Evolutionary conservation across 2,113 vertebrate species (phyloP).

Genomic region (Tragelaphus strepsiceros): DNA sequence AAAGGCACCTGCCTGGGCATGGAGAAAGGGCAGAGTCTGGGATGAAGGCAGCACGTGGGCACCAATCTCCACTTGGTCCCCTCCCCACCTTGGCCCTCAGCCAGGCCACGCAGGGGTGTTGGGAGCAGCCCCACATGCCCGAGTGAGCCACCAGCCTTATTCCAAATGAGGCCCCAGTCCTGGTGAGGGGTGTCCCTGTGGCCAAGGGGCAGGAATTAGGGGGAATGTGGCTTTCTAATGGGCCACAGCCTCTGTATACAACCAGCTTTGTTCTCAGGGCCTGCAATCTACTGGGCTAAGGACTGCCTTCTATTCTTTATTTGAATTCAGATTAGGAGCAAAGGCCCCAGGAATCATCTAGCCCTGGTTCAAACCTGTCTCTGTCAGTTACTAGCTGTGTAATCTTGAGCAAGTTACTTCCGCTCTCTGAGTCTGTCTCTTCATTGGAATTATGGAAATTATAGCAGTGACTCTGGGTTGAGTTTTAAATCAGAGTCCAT

Average conservation of each 20-base stretch:
- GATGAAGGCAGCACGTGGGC: rapidly evolving
- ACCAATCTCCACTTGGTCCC: neutral
- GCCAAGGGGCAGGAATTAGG: neutral
- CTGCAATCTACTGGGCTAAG: neutral
- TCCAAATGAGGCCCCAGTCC: neutral
- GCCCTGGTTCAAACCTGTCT: neutral
- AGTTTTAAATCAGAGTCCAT: neutral
- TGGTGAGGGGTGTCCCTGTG: neutral
- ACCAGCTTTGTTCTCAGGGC: neutral
- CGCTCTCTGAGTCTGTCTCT: neutral
- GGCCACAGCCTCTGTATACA: neutral
- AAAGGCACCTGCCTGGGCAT: neutral
- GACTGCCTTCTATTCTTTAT: neutral
- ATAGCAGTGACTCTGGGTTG: neutral
- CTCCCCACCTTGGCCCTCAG: neutral
- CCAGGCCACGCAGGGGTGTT: neutral
- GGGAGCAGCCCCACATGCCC: neutral
- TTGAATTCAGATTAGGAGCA: neutral
- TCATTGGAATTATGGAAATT: neutral
- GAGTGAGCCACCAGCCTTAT: neutral
- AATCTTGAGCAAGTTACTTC: neutral
- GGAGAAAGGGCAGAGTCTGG: neutral
- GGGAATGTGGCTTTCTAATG: neutral
- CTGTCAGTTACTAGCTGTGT: neutral
- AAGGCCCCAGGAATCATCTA: neutral